Conservation (phyloP, 2,888 invertebrate species). For the Cephus pulcher region DNA sequence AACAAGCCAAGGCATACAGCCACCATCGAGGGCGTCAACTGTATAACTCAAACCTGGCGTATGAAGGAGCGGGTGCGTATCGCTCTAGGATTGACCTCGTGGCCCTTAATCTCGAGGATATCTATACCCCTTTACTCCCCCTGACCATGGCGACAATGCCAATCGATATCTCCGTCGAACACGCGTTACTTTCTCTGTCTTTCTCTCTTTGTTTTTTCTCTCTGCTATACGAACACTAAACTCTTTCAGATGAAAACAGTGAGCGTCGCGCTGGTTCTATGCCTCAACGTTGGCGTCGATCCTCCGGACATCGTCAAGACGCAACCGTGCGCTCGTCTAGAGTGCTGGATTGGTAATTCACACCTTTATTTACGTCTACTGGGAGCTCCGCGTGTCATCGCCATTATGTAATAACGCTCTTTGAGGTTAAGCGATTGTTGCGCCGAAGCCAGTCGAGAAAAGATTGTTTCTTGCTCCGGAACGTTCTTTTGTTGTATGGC, state of each 20-base stretch:
- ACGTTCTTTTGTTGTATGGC: background rate
- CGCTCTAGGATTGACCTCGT: slow-evolving; percentile 10
- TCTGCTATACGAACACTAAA: slow-evolving; percentile 2
- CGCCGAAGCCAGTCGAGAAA: background rate
- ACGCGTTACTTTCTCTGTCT: background rate
- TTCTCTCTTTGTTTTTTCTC: slow-evolving; percentile 11
- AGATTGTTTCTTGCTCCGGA: background rate
- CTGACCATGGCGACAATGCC: background rate
- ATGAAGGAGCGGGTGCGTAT: slow-evolving; percentile 87
- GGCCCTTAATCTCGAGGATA: slow-evolving; percentile 4
- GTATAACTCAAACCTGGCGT: slow-evolving; percentile 85
- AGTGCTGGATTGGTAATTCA: slow-evolving; percentile 93
- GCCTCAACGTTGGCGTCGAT: slow-evolving; percentile 99
- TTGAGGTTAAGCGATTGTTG: slow-evolving; percentile 40
- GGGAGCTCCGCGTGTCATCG: slow-evolving; percentile 19
- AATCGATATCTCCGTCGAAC: background rate
- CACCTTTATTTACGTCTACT: background rate
- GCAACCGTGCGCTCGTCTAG: slow-evolving; percentile 93
- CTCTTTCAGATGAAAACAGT: slow-evolving; percentile 94
- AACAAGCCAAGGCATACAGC: slow-evolving; percentile 81
- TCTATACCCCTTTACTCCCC: slow-evolving; percentile 2
- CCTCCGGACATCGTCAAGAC: slow-evolving; percentile 98
- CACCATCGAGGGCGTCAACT: slow-evolving; percentile 75
- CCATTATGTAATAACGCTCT: slow-evolving; percentile 42
- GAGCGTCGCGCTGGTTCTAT: slow-evolving; percentile 96